A percentile compares a stretch with the other conserved stretches of the same genome.
phyloP scores from a whole-genome alignment of 2,888 invertebrate genomes.

The Trichogramma evanescens region DNA sequence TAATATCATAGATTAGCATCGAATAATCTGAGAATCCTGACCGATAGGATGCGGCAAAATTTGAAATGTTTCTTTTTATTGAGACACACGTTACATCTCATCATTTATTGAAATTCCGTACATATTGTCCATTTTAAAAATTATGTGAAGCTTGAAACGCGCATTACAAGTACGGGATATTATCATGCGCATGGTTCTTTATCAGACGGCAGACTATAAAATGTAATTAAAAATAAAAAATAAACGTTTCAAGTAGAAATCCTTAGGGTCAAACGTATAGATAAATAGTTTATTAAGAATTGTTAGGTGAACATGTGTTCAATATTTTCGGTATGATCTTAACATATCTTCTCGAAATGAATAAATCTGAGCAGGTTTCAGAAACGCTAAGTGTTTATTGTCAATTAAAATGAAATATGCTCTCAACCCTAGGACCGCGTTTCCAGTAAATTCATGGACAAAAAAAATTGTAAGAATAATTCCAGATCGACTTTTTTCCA shows the following conservation, averaged over 20 bases:
- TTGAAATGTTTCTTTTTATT: too few species aligned
- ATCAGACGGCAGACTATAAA: slow-evolving; percentile 13
- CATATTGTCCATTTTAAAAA: too few species aligned
- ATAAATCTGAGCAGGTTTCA: slow-evolving; percentile 43
- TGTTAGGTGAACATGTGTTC: slow-evolving; percentile 30
- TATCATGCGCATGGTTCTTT: too few species aligned
- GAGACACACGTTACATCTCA: too few species aligned
- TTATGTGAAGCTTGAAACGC: too few species aligned
- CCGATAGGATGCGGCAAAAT: too few species aligned
- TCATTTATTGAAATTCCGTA: too few species aligned
- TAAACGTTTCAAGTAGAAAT: slow-evolving; percentile 28
- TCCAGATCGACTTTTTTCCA: background rate
- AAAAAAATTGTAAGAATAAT: background rate
- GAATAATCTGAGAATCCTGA: too few species aligned
- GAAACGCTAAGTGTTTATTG: slow-evolving; percentile 40
- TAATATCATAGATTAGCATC: too few species aligned
- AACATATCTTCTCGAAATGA: slow-evolving; percentile 35
- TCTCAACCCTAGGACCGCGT: slow-evolving; percentile 36
- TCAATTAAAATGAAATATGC: slow-evolving; percentile 37
- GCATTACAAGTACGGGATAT: too few species aligned
- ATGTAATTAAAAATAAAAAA: slow-evolving; percentile 25
- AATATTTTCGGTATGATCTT: slow-evolving; percentile 36
- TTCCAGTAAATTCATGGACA: background rate
- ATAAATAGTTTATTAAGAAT: slow-evolving; percentile 26
- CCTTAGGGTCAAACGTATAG: slow-evolving; percentile 23